phyloP scores from a whole-genome alignment of 2,888 invertebrate species.

The Julus scanicus region DNA sequence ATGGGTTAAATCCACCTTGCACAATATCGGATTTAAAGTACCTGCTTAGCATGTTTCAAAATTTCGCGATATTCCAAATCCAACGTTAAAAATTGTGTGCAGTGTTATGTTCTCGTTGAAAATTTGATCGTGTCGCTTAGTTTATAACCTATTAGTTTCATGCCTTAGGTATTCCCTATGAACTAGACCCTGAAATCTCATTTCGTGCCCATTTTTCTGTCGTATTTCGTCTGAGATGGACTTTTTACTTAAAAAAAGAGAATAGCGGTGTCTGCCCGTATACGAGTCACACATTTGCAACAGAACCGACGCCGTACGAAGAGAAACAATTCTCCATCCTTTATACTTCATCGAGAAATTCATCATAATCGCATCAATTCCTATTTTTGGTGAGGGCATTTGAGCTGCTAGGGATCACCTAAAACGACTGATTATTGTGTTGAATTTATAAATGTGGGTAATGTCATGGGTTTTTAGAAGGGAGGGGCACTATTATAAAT shows the following conservation, averaged over 20 bases:
- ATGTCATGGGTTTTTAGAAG: not conserved
- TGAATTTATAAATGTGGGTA: not conserved
- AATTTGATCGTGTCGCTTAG: not conserved
- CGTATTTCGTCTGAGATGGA: not conserved
- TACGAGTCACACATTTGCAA: slow-evolving; percentile 31
- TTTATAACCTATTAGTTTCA: not conserved
- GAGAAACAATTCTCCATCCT: slow-evolving; percentile 5
- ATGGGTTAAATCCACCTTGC: not conserved
- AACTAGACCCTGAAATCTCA: not conserved
- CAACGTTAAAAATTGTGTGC: not conserved
- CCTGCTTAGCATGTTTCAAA: not conserved
- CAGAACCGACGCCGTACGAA: not conserved
- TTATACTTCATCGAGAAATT: slow-evolving; percentile 12
- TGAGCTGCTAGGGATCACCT: not conserved
- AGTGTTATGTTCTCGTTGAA: not conserved
- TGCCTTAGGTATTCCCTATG: not conserved
- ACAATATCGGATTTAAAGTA: not conserved
- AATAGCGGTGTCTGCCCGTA: not conserved
- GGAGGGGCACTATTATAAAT: not conserved
- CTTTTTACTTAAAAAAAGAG: slow-evolving; percentile 25
- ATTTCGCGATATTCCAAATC: not conserved
- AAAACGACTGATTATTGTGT: not conserved
- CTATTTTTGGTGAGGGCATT: not conserved
- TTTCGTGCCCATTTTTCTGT: slow-evolving; percentile 22
- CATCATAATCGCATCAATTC: slow-evolving; percentile 9